These are phyloP conservation scores for Hydropsyche tenuis DNA, from an alignment of 1,140 invertebrate species.

Conservation along the genomic window DNA sequence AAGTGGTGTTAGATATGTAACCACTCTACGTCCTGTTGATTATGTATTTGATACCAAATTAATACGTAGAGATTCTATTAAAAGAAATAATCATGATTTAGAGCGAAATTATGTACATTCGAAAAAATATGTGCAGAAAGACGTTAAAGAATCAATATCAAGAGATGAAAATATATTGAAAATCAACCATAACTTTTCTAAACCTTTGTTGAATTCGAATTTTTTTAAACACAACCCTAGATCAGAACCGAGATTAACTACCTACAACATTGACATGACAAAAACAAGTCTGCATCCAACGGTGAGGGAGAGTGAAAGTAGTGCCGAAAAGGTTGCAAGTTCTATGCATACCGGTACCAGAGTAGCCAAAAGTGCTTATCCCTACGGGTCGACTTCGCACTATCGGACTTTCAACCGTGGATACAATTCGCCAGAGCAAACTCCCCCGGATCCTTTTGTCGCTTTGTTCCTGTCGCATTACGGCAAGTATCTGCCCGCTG, in stretches of 20 bases:
- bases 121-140: background rate
- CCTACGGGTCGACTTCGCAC: constrained; percentile 12
- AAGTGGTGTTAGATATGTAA: no score
- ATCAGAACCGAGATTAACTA: no score
- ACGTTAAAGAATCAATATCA: no score
- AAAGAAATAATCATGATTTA: no score
- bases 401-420: constrained; percentile 34
- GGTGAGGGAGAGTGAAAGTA: background rate
- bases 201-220: no score
- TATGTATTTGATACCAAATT: no score
- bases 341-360: constrained; percentile 4
- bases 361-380: constrained; percentile 33
- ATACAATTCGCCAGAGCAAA: constrained; percentile 64
- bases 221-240: no score
- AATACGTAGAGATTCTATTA: no score
- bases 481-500: constrained; percentile 63
- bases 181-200: background rate
- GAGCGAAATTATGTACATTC: no score
- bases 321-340: background rate
- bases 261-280: background rate
- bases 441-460: constrained; percentile 64
- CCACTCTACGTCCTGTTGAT: no score
- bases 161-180: no score
- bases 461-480: constrained; percentile 68
- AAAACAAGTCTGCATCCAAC: background rate